Evolutionary conservation across 2,888 invertebrate genomes (phyloP).

Genomic region (Orchesellides sinensis): DNA sequence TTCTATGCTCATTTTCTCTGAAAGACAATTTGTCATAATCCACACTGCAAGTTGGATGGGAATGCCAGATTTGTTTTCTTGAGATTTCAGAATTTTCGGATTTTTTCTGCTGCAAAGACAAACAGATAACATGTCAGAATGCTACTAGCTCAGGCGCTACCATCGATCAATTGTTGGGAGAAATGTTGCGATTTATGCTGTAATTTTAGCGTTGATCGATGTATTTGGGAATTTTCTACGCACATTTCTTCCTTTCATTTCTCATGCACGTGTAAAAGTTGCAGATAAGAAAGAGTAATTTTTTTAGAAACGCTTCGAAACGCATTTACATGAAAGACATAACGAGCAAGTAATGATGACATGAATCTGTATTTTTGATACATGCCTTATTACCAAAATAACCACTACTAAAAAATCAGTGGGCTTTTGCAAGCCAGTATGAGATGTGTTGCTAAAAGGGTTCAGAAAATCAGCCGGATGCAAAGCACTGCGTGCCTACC

Average conservation of each 20-base stretch:
- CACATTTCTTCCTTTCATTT: too few relatives aligned
- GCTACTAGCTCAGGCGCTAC: neutral
- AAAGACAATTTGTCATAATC: conserved; percentile 7
- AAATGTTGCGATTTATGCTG: neutral
- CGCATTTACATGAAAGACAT: too few relatives aligned
- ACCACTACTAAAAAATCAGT: too few relatives aligned
- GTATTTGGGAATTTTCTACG: too few relatives aligned
- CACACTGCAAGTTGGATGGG: neutral
- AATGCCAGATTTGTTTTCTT: neutral
- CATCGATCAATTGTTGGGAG: neutral
- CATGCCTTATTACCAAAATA: too few relatives aligned
- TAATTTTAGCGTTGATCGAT: neutral
- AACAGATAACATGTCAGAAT: neutral
- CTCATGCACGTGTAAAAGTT: too few relatives aligned
- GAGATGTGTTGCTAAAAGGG: conserved; percentile 38
- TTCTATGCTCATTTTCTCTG: too few relatives aligned
- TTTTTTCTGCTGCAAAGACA: neutral
- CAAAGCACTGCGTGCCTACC: neutral
- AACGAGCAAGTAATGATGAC: too few relatives aligned
- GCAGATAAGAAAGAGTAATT: too few relatives aligned
- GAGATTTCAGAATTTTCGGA: neutral
- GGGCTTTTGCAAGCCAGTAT: too few relatives aligned
- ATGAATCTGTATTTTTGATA: too few relatives aligned
- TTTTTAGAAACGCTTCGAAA: too few relatives aligned
- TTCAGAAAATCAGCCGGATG: neutral